Base-by-base conservation (phyloP, 1,140 invertebrate species). In the Aphelinus certus region DNA sequence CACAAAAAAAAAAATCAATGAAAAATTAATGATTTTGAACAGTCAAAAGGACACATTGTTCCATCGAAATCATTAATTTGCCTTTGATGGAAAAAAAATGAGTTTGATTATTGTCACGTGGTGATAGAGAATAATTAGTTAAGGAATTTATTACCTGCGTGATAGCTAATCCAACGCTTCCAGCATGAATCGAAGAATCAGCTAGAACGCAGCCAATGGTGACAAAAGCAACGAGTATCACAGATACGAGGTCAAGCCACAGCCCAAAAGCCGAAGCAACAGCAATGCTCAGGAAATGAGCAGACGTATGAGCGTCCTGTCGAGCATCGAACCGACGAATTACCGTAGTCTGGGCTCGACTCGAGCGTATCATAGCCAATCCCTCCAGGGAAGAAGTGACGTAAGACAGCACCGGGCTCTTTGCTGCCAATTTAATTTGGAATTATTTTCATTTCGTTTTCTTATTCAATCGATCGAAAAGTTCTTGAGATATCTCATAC, bases 181-280 rank as follows among this genome's bases (percentile, higher is more conserved):
- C 90, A 48, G 88, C 89, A 79, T 74, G 42, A 69, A 84, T 90
- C 2, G n/a, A 53, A 1, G 66, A 64, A 56, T 90, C 86, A 0
- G 88, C 57, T 47, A 92, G 77, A 46, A 96, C 86, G 82, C 95
- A 95, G 60, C 92, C 92, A 78, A 92, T 94, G 10, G 91, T 92
- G 6, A 93, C 92, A 63, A 92, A 83, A 0, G 91, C 88, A 9
- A 96, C 88, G 71, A 92, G 92, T 7, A 89, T 62, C 4, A 92
- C 89, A 73, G 93, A 94, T 1, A 96, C 89, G 73, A 92, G 88
- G 84, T 96, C 95, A 56, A 97, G 83, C 88, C 93, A 93, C 48
- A 96, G 90, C 0, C 94, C 94, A 83, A 97, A 95, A 79, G 94
- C 94, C 45, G 94, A 89, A 77, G 91, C 92, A 3, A 92, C 90